Conservation (phyloP, 2,888 invertebrate genomes). For the Cheilosia scutellata region DNA sequence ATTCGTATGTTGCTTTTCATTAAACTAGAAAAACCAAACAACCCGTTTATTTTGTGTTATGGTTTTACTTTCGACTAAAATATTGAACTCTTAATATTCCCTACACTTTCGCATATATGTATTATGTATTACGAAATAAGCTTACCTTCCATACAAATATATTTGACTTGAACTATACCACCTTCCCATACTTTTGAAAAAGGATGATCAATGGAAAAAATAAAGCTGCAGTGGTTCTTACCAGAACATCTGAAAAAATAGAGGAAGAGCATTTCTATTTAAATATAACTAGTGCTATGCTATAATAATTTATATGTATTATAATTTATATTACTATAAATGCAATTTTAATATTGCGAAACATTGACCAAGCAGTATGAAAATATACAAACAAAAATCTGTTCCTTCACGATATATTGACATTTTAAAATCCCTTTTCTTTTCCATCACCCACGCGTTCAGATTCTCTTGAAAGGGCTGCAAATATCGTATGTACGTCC, state of each 20-base stretch:
- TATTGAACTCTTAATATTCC: too few species aligned
- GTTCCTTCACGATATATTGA: background rate
- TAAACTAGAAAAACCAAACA: too few species aligned
- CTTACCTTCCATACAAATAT: conserved; percentile 91
- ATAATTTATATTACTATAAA: too few species aligned
- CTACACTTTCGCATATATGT: too few species aligned
- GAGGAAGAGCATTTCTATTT: background rate
- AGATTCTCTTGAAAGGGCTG: conserved; percentile 42
- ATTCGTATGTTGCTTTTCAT: too few species aligned
- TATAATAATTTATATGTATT: background rate
- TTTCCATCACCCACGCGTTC: conserved; percentile 20
- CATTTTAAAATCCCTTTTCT: conserved; percentile 18
- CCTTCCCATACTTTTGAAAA: conserved; percentile 87
- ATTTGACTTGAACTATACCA: conserved; percentile 89
- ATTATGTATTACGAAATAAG: background rate
- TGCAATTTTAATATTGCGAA: too few species aligned
- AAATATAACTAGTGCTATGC: conserved; percentile 1
- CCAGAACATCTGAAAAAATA: conserved; percentile 87
- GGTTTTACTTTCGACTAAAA: too few species aligned
- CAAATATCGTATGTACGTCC: conserved; percentile 41
- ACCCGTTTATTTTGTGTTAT: too few species aligned
- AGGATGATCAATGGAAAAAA: conserved; percentile 87
- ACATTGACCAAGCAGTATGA: too few species aligned
- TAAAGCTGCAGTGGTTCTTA: conserved; percentile 90
- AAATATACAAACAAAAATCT: background rate